phyloP scores from a whole-genome alignment of 1,140 invertebrate genomes.

The Hylaeus anthracinus region DNA sequence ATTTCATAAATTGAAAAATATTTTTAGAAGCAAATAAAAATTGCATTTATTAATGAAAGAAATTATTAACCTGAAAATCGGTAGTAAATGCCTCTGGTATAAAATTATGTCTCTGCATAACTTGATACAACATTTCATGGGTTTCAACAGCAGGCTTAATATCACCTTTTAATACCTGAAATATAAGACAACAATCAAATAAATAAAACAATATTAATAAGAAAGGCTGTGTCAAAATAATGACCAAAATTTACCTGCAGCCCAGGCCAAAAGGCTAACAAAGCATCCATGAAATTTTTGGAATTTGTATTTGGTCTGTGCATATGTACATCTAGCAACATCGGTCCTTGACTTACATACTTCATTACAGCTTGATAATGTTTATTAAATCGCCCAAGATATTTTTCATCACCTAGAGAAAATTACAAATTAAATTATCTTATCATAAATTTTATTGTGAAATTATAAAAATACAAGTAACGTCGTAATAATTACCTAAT shows the following conservation, averaged over 20 bases:
- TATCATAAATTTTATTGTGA: background rate
- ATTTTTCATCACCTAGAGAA: slow-evolving; percentile 89
- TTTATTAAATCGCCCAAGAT: slow-evolving; percentile 95
- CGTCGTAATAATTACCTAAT: slow-evolving; percentile 78
- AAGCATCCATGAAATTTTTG: slow-evolving; percentile 98
- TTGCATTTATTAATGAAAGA: background rate
- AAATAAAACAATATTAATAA: slow-evolving; percentile 20
- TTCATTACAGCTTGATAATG: slow-evolving; percentile 99
- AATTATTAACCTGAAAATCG: slow-evolving; percentile 89
- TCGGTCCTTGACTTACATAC: slow-evolving; percentile 96
- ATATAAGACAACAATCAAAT: slow-evolving; percentile 41
- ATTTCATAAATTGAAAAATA: slow-evolving; percentile 2
- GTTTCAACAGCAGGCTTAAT: slow-evolving; percentile 98
- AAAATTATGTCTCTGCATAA: slow-evolving; percentile 98
- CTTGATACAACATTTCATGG: slow-evolving; percentile 98
- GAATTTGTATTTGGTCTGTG: slow-evolving; percentile 97
- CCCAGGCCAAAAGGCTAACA: slow-evolving; percentile 99
- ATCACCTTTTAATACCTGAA: slow-evolving; percentile 92
- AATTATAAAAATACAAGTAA: slow-evolving; percentile 25
- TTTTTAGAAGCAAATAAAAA: background rate
- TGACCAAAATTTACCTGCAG: slow-evolving; percentile 87
- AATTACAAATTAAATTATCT: slow-evolving; percentile 57
- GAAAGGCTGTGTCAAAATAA: slow-evolving; percentile 30
- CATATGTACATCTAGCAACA: slow-evolving; percentile 99
- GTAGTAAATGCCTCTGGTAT: slow-evolving; percentile 98